Evolutionary conservation across 1,140 invertebrate species (phyloP), one percentile per base, ranked within the genome.

Genomic region (Luehdorfia chinensis): DNA sequence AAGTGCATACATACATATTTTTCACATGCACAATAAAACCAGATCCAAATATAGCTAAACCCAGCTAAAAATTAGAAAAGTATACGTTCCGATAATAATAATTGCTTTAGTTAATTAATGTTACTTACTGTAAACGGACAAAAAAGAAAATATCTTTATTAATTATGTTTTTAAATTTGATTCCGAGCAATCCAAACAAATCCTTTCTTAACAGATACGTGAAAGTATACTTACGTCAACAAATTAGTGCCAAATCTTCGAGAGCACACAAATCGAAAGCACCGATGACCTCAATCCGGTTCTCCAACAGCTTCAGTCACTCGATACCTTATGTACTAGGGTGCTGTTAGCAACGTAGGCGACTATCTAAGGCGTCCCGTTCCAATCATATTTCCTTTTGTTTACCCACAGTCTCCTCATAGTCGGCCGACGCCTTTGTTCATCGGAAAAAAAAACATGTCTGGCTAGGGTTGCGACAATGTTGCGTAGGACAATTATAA

Each of bases 311-410:
- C 2, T 6, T 21, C 27, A 30, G 27, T 21, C 33, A 52, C 30
- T 41, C 4, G 28, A 37, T 36, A 33, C 14, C 25, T 28, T 21
- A n/a, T n/a, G 19, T 21, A 21, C 7, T 19, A 9, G 23, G 15
- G 34, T 39, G 30, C 28, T 43, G 39, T 41, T 28, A 16, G 41
- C 19, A 13, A 52, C 51, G 59, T 65, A 54, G 61, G 66, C 61
- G 61, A 54, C 61, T 19, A 33, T 41, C 15, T 55, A 19, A 47
- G 23, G 55, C 58, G 46, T 52, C 47, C 39, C 48, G 51, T 25
- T 56, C 62, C 66, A 72, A 72, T 75, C 68, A 72, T 75, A 66
- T 66, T 64, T 66, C 47, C 63, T 57, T 54, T 75, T 75, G 72
- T 75, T 73, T 71, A 56, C 54, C n/a, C 50, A 48, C 11, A 43